Evolutionary conservation across 2,888 invertebrate species (phyloP).

Genomic region (Anticlea derivata): DNA sequence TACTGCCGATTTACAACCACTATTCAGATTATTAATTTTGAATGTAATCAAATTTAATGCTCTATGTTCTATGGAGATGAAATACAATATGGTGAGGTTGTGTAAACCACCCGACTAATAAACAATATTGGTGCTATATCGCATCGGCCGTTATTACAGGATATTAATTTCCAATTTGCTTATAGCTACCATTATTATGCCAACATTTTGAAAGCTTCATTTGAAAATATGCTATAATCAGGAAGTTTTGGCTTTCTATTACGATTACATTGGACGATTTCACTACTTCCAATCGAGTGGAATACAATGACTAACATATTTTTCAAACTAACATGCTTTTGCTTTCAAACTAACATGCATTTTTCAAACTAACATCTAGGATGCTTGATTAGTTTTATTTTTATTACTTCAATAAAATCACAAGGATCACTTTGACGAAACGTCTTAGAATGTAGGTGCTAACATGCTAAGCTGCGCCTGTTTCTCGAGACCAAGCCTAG

Average conservation of each 20-base stretch:
- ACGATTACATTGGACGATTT: too few relatives aligned
- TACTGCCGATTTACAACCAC: constrained; percentile 48
- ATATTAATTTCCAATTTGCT: constrained; percentile 56
- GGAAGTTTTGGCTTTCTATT: not conserved
- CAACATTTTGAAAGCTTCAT: constrained; percentile 27
- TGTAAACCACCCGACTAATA: constrained; percentile 58
- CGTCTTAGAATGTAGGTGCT: too few relatives aligned
- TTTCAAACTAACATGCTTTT: too few relatives aligned
- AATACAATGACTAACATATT: too few relatives aligned
- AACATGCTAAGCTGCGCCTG: too few relatives aligned
- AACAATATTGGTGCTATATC: constrained; percentile 55
- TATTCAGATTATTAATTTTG: constrained; percentile 54
- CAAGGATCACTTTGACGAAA: too few relatives aligned
- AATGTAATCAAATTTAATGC: constrained; percentile 53
- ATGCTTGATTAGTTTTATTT: too few relatives aligned
- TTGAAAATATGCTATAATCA: constrained; percentile 2
- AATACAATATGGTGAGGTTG: constrained; percentile 59
- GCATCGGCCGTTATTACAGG: constrained; percentile 54
- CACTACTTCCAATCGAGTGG: too few relatives aligned
- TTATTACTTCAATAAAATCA: too few relatives aligned
- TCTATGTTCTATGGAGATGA: constrained; percentile 51
- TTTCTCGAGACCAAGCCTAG: too few relatives aligned
- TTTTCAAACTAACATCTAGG: too few relatives aligned
- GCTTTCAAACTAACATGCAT: too few relatives aligned
- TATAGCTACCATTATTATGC: constrained; percentile 1